Base-by-base conservation (phyloP, 2,888 invertebrate species). In the Hartigia nigra region DNA sequence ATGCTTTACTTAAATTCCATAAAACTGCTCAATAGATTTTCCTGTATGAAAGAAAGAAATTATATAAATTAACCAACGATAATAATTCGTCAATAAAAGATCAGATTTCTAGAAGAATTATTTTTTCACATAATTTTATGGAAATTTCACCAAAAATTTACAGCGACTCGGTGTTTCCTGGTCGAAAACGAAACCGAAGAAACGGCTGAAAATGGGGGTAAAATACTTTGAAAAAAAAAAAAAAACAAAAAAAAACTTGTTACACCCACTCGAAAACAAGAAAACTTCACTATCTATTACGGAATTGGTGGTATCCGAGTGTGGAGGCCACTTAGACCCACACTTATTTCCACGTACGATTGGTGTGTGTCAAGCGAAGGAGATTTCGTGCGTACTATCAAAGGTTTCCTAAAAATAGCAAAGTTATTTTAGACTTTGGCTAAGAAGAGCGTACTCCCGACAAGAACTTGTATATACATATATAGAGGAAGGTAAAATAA, bases 41-140 rank as follows among this genome's bases (percentile, higher is more conserved):
- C 14, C 9, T 9, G 0, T 55, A 9, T 9, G 55, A 55, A 9
- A 3, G 9, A 55, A 23, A 55, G 2, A 55, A 5, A 9, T 2
- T 1, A 23, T 55, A 0, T 55, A 1, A 55, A 9, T 2, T 2
- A 9, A 23, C 23, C 4, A 23, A 55, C 9, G 23, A 36, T 70
- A 74, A 76, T 78, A 74, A 76, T 78, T 34, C 23, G 76, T 4
- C 69, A 75, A 77, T n/a, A n/a, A 74, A 23, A 37, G 36, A 23
- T 5, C 0, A 9, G 5, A 23, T 23, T 55, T 23, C 72, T 74
- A 72, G 76, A 55, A 77, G 76, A 78, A 35, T 77, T 34, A 14
- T 70, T 69, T 78, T 70, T 80, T 37, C 23, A 4, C 23, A 23
- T 0, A 55, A 55, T 55, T 55, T 23, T 2, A 1, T 23, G 14